A percentile compares a stretch with the other conserved stretches of the same genome.
phyloP scores from a whole-genome alignment of 2,797 vertebrate genomes.

The Cirrhinus molitorella region DNA sequence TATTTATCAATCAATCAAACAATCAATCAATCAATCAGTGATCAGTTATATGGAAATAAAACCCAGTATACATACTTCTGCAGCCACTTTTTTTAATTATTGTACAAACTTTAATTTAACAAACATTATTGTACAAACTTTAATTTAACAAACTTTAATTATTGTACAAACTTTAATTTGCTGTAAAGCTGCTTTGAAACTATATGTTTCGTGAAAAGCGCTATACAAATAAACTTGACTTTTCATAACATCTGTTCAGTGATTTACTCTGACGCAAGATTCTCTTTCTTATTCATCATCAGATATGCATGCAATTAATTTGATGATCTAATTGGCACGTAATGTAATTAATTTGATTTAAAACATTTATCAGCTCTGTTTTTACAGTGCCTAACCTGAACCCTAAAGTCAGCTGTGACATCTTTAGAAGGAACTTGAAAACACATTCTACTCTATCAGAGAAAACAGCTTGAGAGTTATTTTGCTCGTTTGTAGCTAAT shows the following conservation, averaged over 20 bases:
- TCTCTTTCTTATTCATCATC: constrained; percentile 3
- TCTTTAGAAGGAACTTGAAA: neutral
- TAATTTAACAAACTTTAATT: no score
- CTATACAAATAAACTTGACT: no score
- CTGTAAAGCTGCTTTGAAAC: no score
- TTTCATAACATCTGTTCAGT: neutral
- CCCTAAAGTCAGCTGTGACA: neutral
- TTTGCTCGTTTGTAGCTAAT: neutral
- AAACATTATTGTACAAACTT: no score
- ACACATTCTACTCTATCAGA: neutral
- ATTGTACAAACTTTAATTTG: no score
- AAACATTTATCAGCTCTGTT: neutral
- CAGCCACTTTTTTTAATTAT: no score
- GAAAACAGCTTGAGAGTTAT: neutral
- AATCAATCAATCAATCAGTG: no score
- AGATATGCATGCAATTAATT: no score
- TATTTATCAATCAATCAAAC: no score
- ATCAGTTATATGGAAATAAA: neutral
- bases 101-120: no score
- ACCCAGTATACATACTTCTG: neutral
- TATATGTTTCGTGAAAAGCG: no score
- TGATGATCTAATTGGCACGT: neutral
- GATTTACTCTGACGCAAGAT: neutral
- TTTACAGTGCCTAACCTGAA: neutral
- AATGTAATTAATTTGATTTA: neutral